These are phyloP conservation scores for Horisme vitalbata DNA, from an alignment of 2,888 invertebrate species.

Conservation along the genomic window DNA sequence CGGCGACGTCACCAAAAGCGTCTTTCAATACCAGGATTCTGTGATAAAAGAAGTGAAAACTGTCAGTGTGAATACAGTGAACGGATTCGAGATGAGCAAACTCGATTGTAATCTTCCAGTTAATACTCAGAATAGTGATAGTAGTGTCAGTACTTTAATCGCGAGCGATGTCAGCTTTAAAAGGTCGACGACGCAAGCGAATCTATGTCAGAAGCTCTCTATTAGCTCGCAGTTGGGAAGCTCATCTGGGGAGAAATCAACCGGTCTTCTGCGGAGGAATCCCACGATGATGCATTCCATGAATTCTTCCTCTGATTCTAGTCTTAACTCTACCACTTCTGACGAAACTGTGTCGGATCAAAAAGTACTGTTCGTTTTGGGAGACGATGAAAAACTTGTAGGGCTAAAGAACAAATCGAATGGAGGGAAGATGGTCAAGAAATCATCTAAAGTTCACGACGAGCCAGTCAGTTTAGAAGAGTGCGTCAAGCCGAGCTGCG, in stretches of 20 bases:
- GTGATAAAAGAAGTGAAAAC: slow-evolving; percentile 63
- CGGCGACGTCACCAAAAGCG: slow-evolving; percentile 85
- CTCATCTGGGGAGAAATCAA: slow-evolving; percentile 44
- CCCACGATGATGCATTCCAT: slow-evolving; percentile 59
- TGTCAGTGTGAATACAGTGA: slow-evolving; percentile 42
- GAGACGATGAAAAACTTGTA: slow-evolving; percentile 87
- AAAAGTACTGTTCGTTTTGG: slow-evolving; percentile 87
- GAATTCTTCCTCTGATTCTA: slow-evolving; percentile 61
- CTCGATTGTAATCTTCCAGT: slow-evolving; percentile 46
- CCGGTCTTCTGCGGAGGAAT: slow-evolving; percentile 53
- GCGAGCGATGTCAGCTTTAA: slow-evolving; percentile 61
- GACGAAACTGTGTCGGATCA: slow-evolving; percentile 59
- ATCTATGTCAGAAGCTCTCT: slow-evolving; percentile 69
- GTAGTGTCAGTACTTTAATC: slow-evolving; percentile 59
- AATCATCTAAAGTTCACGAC: slow-evolving; percentile 57
- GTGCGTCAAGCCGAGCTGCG: slow-evolving; percentile 50
- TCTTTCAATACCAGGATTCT: slow-evolving; percentile 57
- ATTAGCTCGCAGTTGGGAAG: slow-evolving; percentile 55
- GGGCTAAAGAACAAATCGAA: slow-evolving; percentile 83
- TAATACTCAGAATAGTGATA: slow-evolving; percentile 60
- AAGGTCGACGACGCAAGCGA: slow-evolving; percentile 61
- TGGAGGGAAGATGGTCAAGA: slow-evolving; percentile 68
- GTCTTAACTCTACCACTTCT: slow-evolving; percentile 59
- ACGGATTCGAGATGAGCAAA: slow-evolving; percentile 38
- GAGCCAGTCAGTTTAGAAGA: slow-evolving; percentile 49